Evolutionary conservation across 1,140 invertebrate genomes (phyloP).

Genomic region (Meloidogyne hapla): DNA sequence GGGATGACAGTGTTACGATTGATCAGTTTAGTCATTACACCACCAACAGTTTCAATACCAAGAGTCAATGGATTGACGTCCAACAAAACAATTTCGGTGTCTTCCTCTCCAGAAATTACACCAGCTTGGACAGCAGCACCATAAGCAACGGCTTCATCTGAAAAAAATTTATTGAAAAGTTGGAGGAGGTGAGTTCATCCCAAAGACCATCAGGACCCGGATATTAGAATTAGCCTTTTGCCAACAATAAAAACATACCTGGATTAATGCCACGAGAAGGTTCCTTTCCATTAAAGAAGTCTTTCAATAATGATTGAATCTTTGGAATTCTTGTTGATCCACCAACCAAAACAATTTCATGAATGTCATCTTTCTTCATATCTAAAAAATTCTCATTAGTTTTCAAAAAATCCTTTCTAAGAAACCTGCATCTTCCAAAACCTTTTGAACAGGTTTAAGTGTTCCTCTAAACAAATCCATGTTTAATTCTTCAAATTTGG

Average conservation of each 20-base stretch:
- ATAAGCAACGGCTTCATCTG: conserved; percentile 85
- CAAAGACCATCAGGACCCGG: too few relatives aligned
- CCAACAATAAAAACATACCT: conserved; percentile 81
- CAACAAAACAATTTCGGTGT: conserved; percentile 85
- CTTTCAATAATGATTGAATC: conserved; percentile 95
- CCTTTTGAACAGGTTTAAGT: conserved; percentile 94
- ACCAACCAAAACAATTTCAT: conserved; percentile 97
- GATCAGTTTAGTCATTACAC: conserved; percentile 99
- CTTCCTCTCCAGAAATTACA: conserved; percentile 71
- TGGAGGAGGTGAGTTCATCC: too few relatives aligned
- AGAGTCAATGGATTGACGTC: conserved; percentile 97
- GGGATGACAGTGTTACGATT: conserved; percentile 96
- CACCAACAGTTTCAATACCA: conserved; percentile 98
- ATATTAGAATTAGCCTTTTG: too few relatives aligned
- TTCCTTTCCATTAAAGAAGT: conserved; percentile 97
- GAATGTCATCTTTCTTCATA: conserved; percentile 95
- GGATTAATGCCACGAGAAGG: conserved; percentile 96
- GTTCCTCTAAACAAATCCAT: conserved; percentile 98
- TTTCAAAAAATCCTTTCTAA: neutral
- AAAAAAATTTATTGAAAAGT: too few relatives aligned
- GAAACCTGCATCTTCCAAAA: conserved; percentile 83
- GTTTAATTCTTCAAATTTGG: conserved; percentile 99
- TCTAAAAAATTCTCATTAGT: conserved; percentile 67
- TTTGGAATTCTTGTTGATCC: conserved; percentile 99
- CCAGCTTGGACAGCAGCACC: conserved; percentile 98